Evolutionary conservation across 2,888 invertebrate species (phyloP), one percentile per base, ranked within the genome.

Genomic region (Cerastis leucographa): DNA sequence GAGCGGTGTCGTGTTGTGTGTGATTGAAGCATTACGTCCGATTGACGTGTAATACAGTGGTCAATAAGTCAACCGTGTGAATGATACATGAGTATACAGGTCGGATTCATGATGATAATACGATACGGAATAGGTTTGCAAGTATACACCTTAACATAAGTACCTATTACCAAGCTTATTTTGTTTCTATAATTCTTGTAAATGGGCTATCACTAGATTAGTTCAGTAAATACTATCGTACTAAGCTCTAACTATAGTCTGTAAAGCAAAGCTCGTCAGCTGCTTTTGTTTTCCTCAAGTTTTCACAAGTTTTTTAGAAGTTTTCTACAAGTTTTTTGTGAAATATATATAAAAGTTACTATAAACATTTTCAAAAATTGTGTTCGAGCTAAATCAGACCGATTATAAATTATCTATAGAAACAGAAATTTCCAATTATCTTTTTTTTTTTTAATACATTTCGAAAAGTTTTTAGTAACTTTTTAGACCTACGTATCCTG

Each of bases 21-120:
- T 25, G 61, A 69, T 51, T 72, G 74, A 71, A 56, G 25, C 59
- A 40, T 67, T n/a, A 62, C n/a, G 14, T 51, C 62, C 56, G 29
- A 62, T 14, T 14, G 71, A 42, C 42, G 56, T 42, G 59, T 59
- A 49, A 49, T 22, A n/a, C 11, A 61, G 17, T 70, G 22, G 29
- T 56, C 29, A 44, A 11, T 22, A 29, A 29, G 14, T 25, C 35
- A 67, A 29, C 61, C 22, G 22, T 17, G 62, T 44, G 61, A 44
- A 29, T 14, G 6, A 11, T 14, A 71, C 25, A 11, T 19, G n/a
- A 66, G 8, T 3, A 49, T 12, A n/a, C n/a, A n/a, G 8, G 4
- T 44, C 9, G 29, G 19, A 35, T n/a, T 8, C 12, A 35, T 19
- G 12, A 35, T 19, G 12, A 8, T 35, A 19, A 12, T 35, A 19